Evolutionary conservation across 1,140 invertebrate genomes (phyloP).

Genomic region (Procambarus virginalis): DNA sequence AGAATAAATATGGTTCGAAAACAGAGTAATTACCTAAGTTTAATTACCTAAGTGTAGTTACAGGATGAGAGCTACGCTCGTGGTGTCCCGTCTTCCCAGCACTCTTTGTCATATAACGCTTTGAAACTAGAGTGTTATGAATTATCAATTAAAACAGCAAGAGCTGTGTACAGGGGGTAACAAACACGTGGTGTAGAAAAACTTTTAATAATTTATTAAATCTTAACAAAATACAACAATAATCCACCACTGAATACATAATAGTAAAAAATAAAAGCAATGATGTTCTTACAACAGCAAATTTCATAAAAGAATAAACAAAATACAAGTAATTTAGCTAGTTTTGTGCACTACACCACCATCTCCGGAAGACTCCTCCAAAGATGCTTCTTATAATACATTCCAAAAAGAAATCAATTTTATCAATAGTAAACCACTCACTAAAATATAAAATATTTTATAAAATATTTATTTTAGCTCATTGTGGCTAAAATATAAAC

Average conservation of each 20-base stretch:
- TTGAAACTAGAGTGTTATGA: no score
- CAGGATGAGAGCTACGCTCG: no score
- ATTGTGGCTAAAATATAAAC: background rate
- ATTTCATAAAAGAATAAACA: background rate
- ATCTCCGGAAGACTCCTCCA: background rate
- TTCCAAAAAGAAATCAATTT: background rate
- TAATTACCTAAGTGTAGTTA: no score
- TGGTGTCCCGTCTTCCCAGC: no score
- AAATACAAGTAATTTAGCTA: background rate
- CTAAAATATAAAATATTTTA: background rate
- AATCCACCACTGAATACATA: background rate
- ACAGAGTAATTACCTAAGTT: no score
- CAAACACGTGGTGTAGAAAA: background rate
- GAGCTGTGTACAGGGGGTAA: no score
- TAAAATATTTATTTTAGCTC: no score
- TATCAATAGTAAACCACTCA: background rate
- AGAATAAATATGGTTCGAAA: no score
- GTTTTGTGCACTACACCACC: background rate
- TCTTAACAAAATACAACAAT: conserved; percentile 14
- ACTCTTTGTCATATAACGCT: no score
- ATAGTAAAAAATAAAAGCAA: background rate
- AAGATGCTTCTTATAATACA: background rate
- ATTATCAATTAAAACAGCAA: no score
- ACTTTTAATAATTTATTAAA: conserved; percentile 13
- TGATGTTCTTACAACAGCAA: background rate